Evolutionary conservation across 1,140 invertebrate genomes (phyloP).

Genomic region (Trachymyrmex cornetzi): DNA sequence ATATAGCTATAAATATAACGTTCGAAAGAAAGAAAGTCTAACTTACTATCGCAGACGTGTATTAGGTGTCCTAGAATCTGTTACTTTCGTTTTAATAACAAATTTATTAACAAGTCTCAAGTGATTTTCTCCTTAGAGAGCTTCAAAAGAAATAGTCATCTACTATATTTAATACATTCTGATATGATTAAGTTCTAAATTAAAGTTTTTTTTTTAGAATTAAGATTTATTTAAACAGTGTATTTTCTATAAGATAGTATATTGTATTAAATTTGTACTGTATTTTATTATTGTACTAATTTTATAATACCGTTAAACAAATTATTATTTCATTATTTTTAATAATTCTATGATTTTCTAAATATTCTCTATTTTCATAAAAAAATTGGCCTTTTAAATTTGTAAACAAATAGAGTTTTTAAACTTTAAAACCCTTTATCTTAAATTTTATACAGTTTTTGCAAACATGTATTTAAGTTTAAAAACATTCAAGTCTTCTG

Average conservation of each 20-base stretch:
- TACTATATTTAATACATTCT: not conserved
- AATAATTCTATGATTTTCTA: not conserved
- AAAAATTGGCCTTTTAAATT: not conserved
- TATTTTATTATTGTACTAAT: no score
- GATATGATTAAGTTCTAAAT: not conserved
- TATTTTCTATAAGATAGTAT: not conserved
- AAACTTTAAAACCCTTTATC: not conserved
- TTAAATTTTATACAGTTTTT: not conserved
- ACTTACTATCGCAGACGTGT: not conserved
- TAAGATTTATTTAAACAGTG: not conserved
- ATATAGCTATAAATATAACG: constrained; percentile 28
- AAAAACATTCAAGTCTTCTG: not conserved
- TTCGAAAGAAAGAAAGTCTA: constrained; percentile 18
- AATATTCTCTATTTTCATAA: not conserved
- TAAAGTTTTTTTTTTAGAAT: not conserved
- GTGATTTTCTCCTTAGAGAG: not conserved
- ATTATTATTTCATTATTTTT: not conserved
- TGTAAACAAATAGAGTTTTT: not conserved
- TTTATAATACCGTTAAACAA: not conserved
- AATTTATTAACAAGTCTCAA: not conserved
- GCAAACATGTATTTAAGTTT: not conserved
- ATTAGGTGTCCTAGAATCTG: not conserved
- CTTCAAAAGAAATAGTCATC: not conserved
- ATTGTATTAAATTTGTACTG: no score
- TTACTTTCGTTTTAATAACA: not conserved